Evolutionary conservation across 2,888 invertebrate genomes (phyloP), one percentile per base, ranked within the genome.

Genomic region (Graphium colonna): DNA sequence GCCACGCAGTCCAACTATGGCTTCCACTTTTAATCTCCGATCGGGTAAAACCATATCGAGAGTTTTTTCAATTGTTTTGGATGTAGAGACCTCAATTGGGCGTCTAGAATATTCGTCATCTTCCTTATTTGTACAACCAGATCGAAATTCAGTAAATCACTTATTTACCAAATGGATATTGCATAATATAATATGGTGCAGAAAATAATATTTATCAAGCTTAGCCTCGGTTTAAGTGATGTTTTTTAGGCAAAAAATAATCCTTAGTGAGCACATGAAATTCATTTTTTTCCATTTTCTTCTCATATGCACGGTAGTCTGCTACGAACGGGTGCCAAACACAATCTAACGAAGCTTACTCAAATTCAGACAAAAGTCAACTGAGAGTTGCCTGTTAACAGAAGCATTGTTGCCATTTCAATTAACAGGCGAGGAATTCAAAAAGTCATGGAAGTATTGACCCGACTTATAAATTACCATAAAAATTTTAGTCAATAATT

Each of bases 131-230:
- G 56, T 59, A 56, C 59, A 58, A 31, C 62, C 58, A 60, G 55
- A 56, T 41, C 55, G 55, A 42, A 59, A 62, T 43, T 60, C 56
- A 31, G 55, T 56, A 52, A 60, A 61, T 57, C 60, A 59, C 46
- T 60, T 58, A 12, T 58, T 56, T 52, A 62, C 57, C 55, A 58
- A n/a, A n/a, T n/a, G n/a, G n/a, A n/a, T n/a, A n/a, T n/a, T n/a
- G n/a, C n/a, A n/a, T n/a, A n/a, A n/a, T 60, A 13, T 51, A 62
- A 56, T 54, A 57, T 8, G 56, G 58, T 57, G 60, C 60, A 21
- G 52, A 59, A 54, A 57, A 38, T 55, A 58, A 16, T 58, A 58
- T 58, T 60, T 60, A 56, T 62, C 59, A 53, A 60, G 53, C 49
- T 52, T 53, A 28, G 36, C 48, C 56, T 59, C 57, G 21, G 50